phyloP scores from a whole-genome alignment of 2,888 invertebrate genomes.

The Pseudanteris insignis region DNA sequence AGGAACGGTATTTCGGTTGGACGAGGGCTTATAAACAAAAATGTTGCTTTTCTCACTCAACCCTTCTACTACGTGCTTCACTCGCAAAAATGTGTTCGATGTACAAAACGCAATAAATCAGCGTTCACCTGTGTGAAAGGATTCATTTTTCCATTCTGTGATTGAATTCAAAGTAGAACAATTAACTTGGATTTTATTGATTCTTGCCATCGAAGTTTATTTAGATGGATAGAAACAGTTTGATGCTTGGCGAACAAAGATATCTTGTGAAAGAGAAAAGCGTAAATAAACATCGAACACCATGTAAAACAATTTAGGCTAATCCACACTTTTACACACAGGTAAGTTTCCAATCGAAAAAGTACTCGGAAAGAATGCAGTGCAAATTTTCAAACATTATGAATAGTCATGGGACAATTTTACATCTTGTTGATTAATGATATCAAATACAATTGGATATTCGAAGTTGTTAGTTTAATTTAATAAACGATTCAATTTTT shows the following conservation, averaged over 20 bases:
- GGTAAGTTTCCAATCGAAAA: constrained; percentile 44
- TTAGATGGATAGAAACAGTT: not conserved
- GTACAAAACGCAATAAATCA: constrained; percentile 40
- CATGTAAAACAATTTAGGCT: constrained; percentile 46
- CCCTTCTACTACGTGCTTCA: constrained; percentile 52
- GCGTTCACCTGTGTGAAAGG: constrained; percentile 8
- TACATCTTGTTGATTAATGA: no score
- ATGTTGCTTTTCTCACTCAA: constrained; percentile 31
- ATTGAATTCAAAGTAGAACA: no score
- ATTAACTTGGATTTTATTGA: not conserved
- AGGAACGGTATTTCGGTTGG: constrained; percentile 1
- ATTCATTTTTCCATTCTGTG: not conserved
- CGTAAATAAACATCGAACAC: constrained; percentile 55
- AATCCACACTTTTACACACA: constrained; percentile 52
- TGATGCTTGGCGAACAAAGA: constrained; percentile 11
- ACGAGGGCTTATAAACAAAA: constrained; percentile 17
- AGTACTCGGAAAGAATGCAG: constrained; percentile 50
- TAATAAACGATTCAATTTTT: no score
- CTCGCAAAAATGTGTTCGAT: constrained; percentile 45
- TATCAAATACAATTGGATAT: no score
- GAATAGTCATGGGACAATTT: constrained; percentile 47
- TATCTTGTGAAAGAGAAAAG: constrained; percentile 44
- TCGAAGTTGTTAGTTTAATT: no score
- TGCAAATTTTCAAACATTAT: constrained; percentile 46
- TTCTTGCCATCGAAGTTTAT: constrained; percentile 1